Evolutionary conservation across 2,797 vertebrate species (phyloP).

Genomic region (Catamblyrhynchus diadema): DNA sequence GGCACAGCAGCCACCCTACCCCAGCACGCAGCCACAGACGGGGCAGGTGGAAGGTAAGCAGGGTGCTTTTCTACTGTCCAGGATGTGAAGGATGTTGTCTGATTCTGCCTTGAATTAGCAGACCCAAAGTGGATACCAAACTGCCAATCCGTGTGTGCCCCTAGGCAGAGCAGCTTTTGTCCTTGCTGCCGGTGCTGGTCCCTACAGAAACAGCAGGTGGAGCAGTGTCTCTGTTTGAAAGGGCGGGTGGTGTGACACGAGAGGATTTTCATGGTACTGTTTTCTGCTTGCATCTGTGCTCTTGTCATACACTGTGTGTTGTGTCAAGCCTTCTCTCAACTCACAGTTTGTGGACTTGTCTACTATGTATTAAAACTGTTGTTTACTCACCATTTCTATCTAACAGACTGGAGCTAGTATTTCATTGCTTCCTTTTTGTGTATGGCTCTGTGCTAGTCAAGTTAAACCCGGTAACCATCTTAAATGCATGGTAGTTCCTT

Average conservation of each 20-base stretch:
- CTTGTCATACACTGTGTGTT: background rate
- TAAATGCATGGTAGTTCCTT: background rate
- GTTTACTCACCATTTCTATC: background rate
- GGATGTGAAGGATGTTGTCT: background rate
- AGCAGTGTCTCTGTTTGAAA: slow-evolving; percentile 33
- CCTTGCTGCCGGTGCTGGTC: background rate
- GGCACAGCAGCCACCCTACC: slow-evolving; percentile 86
- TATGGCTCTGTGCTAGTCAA: background rate
- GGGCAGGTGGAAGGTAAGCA: slow-evolving; percentile 90
- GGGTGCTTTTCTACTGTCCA: background rate
- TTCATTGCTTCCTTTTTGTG: background rate
- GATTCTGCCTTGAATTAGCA: background rate
- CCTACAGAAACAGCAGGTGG: slow-evolving; percentile 52
- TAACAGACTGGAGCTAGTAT: background rate
- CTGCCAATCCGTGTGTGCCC: background rate
- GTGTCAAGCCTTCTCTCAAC: background rate
- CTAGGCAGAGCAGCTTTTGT: background rate
- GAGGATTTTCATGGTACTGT: background rate
- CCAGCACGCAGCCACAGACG: slow-evolving; percentile 86
- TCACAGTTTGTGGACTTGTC: background rate
- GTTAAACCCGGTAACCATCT: background rate
- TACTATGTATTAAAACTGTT: background rate
- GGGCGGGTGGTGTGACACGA: background rate
- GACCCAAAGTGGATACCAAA: fast-evolving
- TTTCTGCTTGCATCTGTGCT: background rate